These are phyloP conservation scores for Rhinoraja longicauda DNA, from an alignment of 2,797 vertebrate species.

Conservation along the genomic window DNA sequence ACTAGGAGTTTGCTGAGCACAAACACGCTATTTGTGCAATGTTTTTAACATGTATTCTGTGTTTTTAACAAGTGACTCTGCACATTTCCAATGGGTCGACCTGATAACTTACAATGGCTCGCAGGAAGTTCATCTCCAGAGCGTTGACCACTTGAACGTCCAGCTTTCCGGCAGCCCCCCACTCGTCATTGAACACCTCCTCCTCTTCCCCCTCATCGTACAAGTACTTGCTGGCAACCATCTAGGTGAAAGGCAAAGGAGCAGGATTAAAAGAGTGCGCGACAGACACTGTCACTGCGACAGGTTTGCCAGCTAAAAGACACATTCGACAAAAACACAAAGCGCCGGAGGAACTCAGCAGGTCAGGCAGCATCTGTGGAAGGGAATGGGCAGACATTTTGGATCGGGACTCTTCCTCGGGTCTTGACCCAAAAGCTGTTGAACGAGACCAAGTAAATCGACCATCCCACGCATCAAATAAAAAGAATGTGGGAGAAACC, in stretches of 20 bases:
- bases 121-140: slow-evolving; percentile 91
- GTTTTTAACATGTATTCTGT: neutral
- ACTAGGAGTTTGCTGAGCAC: neutral
- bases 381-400: too few relatives aligned
- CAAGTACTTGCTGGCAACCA: slow-evolving; percentile 97
- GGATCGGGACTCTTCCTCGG: too few relatives aligned
- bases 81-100: neutral
- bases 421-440: too few relatives aligned
- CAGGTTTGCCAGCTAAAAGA: neutral
- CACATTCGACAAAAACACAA: neutral
- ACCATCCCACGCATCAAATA: too few relatives aligned
- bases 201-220: slow-evolving; percentile 97
- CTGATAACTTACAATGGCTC: slow-evolving; percentile 75
- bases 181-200: slow-evolving; percentile 95
- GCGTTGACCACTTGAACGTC: slow-evolving; percentile 85
- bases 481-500: too few relatives aligned
- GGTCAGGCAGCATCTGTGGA: too few relatives aligned
- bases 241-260: slow-evolving; percentile 57
- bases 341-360: too few relatives aligned
- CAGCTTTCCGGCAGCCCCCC: slow-evolving; percentile 90
- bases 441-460: too few relatives aligned
- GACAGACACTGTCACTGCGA: neutral
- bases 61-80: neutral
- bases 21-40: neutral
- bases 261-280: neutral